A percentile compares a stretch with the other conserved stretches of the same genome.
phyloP scores from a whole-genome alignment of 2,888 invertebrate species.

The Patella ulyssiponensis region DNA sequence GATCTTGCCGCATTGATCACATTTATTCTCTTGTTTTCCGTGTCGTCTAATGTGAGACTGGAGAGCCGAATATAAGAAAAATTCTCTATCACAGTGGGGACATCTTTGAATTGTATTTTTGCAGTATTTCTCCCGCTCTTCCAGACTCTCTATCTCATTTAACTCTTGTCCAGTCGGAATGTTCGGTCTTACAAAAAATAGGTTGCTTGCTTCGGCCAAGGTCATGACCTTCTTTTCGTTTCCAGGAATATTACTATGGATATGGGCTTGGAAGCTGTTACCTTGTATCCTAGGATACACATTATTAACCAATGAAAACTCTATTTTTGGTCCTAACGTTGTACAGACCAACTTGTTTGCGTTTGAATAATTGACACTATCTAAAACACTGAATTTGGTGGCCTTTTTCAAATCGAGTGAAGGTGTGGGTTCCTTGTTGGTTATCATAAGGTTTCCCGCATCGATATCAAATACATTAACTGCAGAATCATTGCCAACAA shows the following conservation, averaged over 20 bases:
- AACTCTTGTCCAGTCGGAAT: not conserved
- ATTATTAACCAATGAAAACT: not conserved
- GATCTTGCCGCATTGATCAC: constrained; percentile 63
- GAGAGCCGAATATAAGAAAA: constrained; percentile 49
- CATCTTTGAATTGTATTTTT: constrained; percentile 41
- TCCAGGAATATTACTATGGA: not conserved
- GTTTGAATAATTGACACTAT: not conserved
- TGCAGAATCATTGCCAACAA: not conserved
- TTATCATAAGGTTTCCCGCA: not conserved
- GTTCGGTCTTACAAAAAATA: constrained; percentile 6
- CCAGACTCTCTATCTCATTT: not conserved
- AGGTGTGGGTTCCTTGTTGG: not conserved
- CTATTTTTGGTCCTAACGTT: not conserved
- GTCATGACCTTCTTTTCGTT: not conserved
- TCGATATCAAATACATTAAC: not conserved
- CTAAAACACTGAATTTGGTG: not conserved
- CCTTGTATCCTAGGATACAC: too few relatives aligned
- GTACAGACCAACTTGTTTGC: not conserved
- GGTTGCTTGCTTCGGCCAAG: not conserved
- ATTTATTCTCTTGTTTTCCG: constrained; percentile 57
- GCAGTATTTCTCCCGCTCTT: constrained; percentile 15
- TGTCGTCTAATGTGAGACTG: constrained; percentile 56
- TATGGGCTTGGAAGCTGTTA: not conserved
- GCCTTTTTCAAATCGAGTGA: not conserved
- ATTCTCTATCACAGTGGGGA: constrained; percentile 56